Conservation (phyloP, 2,113 vertebrate species). For the Megalops atlanticus region DNA sequence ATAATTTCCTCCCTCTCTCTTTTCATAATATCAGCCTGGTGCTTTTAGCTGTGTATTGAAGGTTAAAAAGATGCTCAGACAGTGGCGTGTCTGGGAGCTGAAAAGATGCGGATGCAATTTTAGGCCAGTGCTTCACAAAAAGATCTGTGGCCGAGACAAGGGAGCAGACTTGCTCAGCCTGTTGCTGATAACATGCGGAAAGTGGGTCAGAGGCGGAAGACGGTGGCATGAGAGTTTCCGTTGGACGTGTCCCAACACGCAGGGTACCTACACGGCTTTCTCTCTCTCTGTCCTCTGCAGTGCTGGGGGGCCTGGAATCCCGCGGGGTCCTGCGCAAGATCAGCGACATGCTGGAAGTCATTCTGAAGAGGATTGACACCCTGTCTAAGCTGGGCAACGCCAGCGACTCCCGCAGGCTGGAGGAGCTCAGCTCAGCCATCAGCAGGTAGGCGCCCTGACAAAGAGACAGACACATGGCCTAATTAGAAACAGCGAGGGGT, state of each 20-base stretch:
- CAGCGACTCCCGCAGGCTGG: slow-evolving; percentile 77
- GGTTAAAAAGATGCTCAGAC: slow-evolving; percentile 21
- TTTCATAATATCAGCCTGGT: slow-evolving; percentile 18
- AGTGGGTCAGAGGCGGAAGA: not conserved
- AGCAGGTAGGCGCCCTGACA: slow-evolving; percentile 76
- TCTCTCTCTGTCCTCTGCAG: slow-evolving; percentile 57
- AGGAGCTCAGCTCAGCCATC: slow-evolving; percentile 72
- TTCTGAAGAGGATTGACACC: slow-evolving; percentile 87
- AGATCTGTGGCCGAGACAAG: not conserved
- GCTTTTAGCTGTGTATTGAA: slow-evolving; percentile 24
- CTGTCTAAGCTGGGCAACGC: slow-evolving; percentile 85
- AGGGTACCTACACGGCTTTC: too few species aligned
- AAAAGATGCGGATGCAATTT: slow-evolving; percentile 28
- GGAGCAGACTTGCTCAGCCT: not conserved
- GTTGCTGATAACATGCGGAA: not conserved
- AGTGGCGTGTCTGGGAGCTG: not conserved
- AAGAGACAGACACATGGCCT: not conserved
- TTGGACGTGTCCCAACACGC: not conserved
- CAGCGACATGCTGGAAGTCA: slow-evolving; percentile 93
- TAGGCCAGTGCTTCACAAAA: not conserved
- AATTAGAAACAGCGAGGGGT: too few species aligned
- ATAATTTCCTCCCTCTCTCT: slow-evolving; percentile 32
- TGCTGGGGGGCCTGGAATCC: slow-evolving; percentile 82
- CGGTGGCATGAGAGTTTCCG: not conserved
- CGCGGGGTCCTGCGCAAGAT: slow-evolving; percentile 88